Evolutionary conservation across 1,140 invertebrate species (phyloP), one percentile per base, ranked within the genome.

Genomic region (Batillaria attramentaria): DNA sequence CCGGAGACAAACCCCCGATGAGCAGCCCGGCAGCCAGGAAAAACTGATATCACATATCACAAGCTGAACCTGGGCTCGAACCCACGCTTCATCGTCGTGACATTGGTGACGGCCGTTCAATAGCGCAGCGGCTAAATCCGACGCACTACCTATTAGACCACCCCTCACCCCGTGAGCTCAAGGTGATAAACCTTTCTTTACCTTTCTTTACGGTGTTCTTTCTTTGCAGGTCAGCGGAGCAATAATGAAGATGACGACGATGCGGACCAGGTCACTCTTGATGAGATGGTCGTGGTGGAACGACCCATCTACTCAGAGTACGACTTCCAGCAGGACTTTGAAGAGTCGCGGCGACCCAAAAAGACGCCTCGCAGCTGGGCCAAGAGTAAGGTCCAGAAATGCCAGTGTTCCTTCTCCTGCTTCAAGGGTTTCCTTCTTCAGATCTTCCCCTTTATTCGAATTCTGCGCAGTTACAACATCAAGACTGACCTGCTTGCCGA

Each of bases 281-380:
- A 83, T 43, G 82, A 83, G 16, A 66, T 80, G 68, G 79, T 90
- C 31, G 78, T 87, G 6, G 82, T 90, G n/a, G 84, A 88, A 31
- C 81, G 90, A 24, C 88, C 89, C 16, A 85, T 89, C n/a, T 90
- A 89, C 78, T 85, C 83, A 3, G 87, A 91, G 79, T 65, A 90
- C 54, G 79, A 89, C 80, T 89, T 92, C 88, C 82, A 92, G 81
- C 65, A 77, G 81, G 86, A 84, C 37, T 89, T 86, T 78, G 84
- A 85, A 31, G 37, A 3, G 72, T 42, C 42, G 72, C 39, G 73
- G 6, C 78, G 78, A 20, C 84, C 84, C 20, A 65, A 83, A 24
- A 79, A 70, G 18, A 84, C 82, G 18, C 18, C 87, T 1, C 74
- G 50, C 72, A 70, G 85, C 20, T 81, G 79, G 33, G 60, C 81